Evolutionary conservation across 2,888 invertebrate species (phyloP).

Genomic region (Thalpophila matura): DNA sequence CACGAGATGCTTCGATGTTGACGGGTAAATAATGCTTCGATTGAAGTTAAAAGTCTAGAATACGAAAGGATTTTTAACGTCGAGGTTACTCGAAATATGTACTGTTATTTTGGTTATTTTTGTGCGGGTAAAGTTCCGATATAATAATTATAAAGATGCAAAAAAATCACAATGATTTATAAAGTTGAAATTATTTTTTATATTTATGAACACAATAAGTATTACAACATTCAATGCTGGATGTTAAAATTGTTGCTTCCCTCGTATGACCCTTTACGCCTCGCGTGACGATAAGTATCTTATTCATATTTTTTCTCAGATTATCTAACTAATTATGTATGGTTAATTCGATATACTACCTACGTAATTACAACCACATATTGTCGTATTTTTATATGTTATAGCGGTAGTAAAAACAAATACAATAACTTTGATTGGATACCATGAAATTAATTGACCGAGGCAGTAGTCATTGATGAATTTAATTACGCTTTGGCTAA

Average conservation of each 20-base stretch:
- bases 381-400: slow-evolving; percentile 20
- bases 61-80: not conserved
- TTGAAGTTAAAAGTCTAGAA: not conserved
- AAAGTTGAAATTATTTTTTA: not conserved
- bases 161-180: no score
- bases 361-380: slow-evolving; percentile 6
- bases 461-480: slow-evolving; percentile 2
- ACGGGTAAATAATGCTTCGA: not conserved
- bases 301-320: slow-evolving; percentile 42
- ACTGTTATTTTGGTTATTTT: no score
- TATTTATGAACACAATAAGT: not conserved
- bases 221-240: slow-evolving; percentile 4
- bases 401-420: slow-evolving; percentile 1
- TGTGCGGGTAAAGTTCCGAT: no score
- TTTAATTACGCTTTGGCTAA: not conserved
- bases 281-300: slow-evolving; percentile 43
- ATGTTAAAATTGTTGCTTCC: slow-evolving; percentile 16
- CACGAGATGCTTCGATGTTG: slow-evolving; percentile 20
- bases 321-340: slow-evolving; percentile 28
- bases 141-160: no score
- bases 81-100: no score
- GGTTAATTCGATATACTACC: slow-evolving; percentile 24
- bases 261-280: slow-evolving; percentile 21
- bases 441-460: slow-evolving; percentile 32
- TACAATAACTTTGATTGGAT: slow-evolving; percentile 3